Conservation (phyloP, 2,113 vertebrate genomes). For the Chaetorhynchus papuensis region DNA sequence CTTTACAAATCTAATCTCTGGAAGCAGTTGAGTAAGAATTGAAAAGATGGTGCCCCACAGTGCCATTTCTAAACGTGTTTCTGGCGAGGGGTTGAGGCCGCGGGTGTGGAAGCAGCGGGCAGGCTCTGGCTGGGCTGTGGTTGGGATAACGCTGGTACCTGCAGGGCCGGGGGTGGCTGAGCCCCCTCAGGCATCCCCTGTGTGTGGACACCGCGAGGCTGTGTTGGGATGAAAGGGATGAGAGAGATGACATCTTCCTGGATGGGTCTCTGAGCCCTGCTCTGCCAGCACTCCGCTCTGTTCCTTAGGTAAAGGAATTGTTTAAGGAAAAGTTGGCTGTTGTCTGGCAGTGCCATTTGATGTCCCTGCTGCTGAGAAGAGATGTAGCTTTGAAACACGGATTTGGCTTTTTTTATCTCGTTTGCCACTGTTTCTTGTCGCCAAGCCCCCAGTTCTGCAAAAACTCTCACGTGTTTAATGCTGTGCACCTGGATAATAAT, state of each 20-base stretch:
- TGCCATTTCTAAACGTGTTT: neutral
- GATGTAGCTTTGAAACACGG: neutral
- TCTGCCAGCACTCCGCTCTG: fast-evolving
- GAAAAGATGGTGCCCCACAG: conserved; percentile 13
- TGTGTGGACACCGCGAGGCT: fast-evolving
- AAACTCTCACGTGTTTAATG: fast-evolving
- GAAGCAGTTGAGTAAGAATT: neutral
- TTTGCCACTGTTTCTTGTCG: neutral
- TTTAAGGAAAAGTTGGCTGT: neutral
- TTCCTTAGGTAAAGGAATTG: neutral
- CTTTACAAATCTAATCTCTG: neutral
- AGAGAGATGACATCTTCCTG: neutral
- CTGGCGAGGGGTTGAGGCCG: neutral
- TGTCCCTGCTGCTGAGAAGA: neutral
- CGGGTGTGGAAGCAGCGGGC: neutral
- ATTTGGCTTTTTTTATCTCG: fast-evolving
- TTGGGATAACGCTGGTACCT: neutral
- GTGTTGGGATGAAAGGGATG: neutral
- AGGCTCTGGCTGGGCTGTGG: neutral
- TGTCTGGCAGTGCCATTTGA: fast-evolving
- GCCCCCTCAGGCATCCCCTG: neutral
- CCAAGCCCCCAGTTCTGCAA: neutral
- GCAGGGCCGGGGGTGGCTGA: fast-evolving
- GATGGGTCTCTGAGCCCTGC: neutral
- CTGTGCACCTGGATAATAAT: fast-evolving